These are phyloP conservation scores for Kryptolebias marmoratus DNA, from an alignment of 2,113 vertebrate species.

Conservation along the genomic window DNA sequence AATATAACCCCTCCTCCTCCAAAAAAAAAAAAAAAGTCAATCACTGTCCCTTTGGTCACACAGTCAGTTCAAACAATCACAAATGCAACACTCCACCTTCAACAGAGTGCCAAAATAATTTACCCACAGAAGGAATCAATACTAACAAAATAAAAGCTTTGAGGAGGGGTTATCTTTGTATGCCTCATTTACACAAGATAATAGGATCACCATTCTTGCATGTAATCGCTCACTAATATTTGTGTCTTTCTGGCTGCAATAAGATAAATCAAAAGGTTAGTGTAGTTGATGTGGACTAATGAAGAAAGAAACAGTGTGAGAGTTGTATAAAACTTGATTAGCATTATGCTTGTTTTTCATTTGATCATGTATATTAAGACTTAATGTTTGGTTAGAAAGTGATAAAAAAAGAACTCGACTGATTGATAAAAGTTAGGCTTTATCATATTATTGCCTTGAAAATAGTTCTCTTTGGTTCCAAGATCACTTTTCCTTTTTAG, in stretches of 20 bases:
- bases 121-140: not conserved
- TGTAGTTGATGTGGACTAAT: not conserved
- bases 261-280: not conserved
- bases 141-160: not conserved
- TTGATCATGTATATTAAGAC: too few relatives aligned
- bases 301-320: too few relatives aligned
- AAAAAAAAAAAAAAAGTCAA: not conserved
- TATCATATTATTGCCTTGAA: too few relatives aligned
- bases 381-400: too few relatives aligned
- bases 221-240: not conserved
- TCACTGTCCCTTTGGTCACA: not conserved
- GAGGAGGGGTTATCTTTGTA: not conserved
- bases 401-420: too few relatives aligned
- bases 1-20: too few relatives aligned
- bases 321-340: too few relatives aligned
- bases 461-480: too few relatives aligned
- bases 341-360: too few relatives aligned
- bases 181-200: constrained; percentile 1
- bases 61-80: not conserved
- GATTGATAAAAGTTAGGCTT: too few relatives aligned
- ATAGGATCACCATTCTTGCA: not conserved
- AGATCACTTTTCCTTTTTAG: too few relatives aligned
- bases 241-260: not conserved
- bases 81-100: not conserved
- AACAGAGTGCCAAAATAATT: not conserved